These are phyloP conservation scores for Ophiothrix spiculata DNA, from an alignment of 35 echinoderm and acorn worm species.

Conservation along the genomic window DNA sequence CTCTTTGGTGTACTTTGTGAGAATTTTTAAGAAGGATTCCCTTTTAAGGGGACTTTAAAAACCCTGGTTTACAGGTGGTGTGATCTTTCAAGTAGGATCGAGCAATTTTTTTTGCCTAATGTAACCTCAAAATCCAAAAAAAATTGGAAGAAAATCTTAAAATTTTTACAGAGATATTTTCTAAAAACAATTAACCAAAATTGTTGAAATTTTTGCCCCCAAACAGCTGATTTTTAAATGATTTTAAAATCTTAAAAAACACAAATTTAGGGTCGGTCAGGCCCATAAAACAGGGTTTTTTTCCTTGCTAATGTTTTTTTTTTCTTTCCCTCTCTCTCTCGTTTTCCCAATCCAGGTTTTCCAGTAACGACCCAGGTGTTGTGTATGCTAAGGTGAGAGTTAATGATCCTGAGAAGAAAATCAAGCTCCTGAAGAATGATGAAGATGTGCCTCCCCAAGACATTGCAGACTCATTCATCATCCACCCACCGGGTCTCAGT, in stretches of 20 bases:
- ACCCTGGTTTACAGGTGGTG: too few species aligned
- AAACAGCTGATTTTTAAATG: background rate
- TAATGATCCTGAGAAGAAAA: background rate
- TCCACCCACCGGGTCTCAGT: background rate
- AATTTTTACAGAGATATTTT: too few species aligned
- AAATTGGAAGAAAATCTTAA: too few species aligned
- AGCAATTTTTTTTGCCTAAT: too few species aligned
- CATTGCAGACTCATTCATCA: background rate
- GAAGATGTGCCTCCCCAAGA: background rate
- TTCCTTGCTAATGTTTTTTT: background rate
- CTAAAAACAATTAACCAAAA: too few species aligned
- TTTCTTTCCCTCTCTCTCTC: background rate
- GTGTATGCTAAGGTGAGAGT: background rate
- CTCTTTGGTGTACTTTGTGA: too few species aligned
- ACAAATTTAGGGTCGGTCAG: background rate
- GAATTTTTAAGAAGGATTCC: too few species aligned
- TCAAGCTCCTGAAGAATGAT: background rate
- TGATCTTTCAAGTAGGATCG: too few species aligned
- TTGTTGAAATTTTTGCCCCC: background rate
- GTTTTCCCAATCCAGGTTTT: background rate
- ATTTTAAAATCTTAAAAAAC: background rate
- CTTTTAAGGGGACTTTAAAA: too few species aligned
- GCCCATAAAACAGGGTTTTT: background rate
- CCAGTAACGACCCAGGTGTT: background rate
- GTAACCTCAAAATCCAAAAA: too few species aligned